phyloP scores from a whole-genome alignment of 2,113 vertebrate species.

The human (Homo sapiens) region DNA sequence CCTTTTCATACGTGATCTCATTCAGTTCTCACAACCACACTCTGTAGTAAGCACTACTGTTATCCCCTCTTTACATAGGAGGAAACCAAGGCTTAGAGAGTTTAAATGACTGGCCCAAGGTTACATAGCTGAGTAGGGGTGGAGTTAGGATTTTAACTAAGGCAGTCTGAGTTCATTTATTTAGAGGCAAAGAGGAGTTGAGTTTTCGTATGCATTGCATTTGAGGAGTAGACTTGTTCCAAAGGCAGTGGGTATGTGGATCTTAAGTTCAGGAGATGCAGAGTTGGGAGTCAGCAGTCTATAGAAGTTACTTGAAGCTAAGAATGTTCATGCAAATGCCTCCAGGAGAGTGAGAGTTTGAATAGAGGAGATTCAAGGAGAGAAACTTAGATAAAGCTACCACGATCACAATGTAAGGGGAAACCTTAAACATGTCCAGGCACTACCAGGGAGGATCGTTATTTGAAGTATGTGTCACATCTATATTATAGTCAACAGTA shows the following conservation, averaged over 20 bases:
- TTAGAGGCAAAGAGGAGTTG: not conserved
- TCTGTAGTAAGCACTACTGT: not conserved
- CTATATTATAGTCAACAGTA: conserved; percentile 76
- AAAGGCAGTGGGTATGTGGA: not conserved
- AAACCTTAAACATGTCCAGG: not conserved
- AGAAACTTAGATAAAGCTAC: not conserved
- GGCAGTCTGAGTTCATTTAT: not conserved
- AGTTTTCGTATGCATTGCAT: not conserved
- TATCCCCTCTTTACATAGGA: not conserved
- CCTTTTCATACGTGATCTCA: not conserved
- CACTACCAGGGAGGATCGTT: not conserved
- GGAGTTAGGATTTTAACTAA: not conserved
- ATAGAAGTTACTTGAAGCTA: not conserved
- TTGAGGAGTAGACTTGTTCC: conserved; percentile 5
- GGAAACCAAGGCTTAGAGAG: not conserved
- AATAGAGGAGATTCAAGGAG: not conserved
- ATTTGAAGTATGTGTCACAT: conserved; percentile 58
- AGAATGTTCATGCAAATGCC: not conserved
- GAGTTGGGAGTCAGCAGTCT: not conserved
- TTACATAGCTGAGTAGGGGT: not conserved
- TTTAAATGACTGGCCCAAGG: not conserved
- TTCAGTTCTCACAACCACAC: not conserved
- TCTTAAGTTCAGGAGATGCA: not conserved
- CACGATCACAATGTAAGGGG: not conserved
- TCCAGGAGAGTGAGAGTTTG: not conserved